Base-by-base conservation (phyloP, 2,888 invertebrate species). In the Agrotis ipsilon region DNA sequence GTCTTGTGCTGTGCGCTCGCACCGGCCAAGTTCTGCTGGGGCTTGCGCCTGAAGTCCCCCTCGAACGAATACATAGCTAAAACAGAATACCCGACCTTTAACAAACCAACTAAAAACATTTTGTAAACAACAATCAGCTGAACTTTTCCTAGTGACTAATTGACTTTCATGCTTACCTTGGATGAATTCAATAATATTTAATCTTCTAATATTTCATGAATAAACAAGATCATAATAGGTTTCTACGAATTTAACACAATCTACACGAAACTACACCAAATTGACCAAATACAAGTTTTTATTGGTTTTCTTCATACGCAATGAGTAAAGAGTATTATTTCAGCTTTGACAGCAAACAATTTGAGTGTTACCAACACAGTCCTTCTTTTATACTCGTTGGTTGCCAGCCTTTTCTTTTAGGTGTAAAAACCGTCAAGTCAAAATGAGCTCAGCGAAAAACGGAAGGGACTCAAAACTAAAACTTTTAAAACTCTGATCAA, bases 21-120 rank as follows among this genome's bases (percentile, higher is more conserved):
- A 72, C 99, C 99, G 74, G 98, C 98, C 83, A 99, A 96, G 93
- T 98, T 99, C 94, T 99, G 99, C 88, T 98, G 97, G 13, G 99
- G 99, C 92, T 97, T 98, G 62, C 98, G 97, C 88, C 98, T 97
- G 91, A 98, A 98, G 91, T 99, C 98, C 68, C 99, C 99, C 92
- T 99, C 99, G 92, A 99, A 99, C 88, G 98, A 97, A 93, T 97
- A 97, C 97, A 97, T 97, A 74, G 80, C 92, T 93, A 74, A 91
- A 91, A 76, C 52, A 74, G 69, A 60, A 66, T 27, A 72, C 55
- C 76, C 55, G 43, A 49, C 49, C 62, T 68, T 62, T 52, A 21
- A 68, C 9, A 61, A 63, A 51, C 59, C 49, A 69, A 60, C 62
- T 71, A 74, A 81, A 78, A 81, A 75, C 70, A 80, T 77, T 82